Base-by-base conservation (phyloP, 53 echinoderm and acorn worm species). In the Henricia sp. region DNA sequence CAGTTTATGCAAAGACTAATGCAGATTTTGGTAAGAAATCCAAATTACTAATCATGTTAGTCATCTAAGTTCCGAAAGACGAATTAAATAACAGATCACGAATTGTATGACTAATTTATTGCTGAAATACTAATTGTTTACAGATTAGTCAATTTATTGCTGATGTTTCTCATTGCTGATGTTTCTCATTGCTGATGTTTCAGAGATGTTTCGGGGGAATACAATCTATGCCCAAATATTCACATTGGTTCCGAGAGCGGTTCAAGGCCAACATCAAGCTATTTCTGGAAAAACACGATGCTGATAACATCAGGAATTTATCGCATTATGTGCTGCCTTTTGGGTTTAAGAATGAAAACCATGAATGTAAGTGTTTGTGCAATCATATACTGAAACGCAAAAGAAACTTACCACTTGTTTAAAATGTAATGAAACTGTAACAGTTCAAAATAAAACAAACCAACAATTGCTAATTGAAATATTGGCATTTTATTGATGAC, bases 181-280 rank as follows among this genome's bases (percentile, higher is more conserved):
- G 44, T 44, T 44, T 13, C 6, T 9, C 6, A 44, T 44, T 44
- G 44, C 13, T 44, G 44, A 9, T 44, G 29, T 60, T 30, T 60
- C 35, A 95, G 95, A 70, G 67, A 50, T 95, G 95, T 76, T 88
- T 91, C n/a, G 85, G 83, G 52, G 86, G 88, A 27, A 85, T 86
- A n/a, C 64, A 57, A 35, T 88, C 91, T 13, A 46, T 82, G 37
- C 82, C 91, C 57, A 86, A 77, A 25, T 84, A 90, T 50, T 90
- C 90, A 13, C 73, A 80, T 54, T 95, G 93, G 95, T 93, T 95
- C n/a, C 56, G 85, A 3, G 77, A 77, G 42, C 57, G 95, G 27
- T 95, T 91, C 67, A 83, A 80, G 39, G 93, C 93, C 16, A 88
- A 93, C 57, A 86, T 95, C 76, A 95, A 95, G 77, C 38, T 90